These are phyloP conservation scores for Atrichornis clamosus DNA, from an alignment of 2,113 vertebrate genomes.

Conservation along the genomic window DNA sequence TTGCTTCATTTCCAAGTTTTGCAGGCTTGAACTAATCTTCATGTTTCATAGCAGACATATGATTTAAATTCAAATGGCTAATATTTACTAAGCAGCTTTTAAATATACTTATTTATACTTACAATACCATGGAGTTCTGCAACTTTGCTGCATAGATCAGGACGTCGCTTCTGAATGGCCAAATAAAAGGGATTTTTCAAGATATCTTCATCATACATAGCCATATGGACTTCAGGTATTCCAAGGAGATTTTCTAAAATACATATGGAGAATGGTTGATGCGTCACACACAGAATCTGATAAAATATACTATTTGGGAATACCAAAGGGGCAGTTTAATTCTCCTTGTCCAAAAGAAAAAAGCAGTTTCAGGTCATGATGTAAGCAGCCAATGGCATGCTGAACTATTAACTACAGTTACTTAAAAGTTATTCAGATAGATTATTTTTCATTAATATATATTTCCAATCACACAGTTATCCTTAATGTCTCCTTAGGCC, in stretches of 20 bases:
- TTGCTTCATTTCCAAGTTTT: background rate
- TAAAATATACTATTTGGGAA: background rate
- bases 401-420: background rate
- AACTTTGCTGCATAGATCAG: conserved; percentile 85
- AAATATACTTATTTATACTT: conserved; percentile 54
- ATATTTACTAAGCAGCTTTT: background rate
- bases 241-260: conserved; percentile 45
- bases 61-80: background rate
- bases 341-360: background rate
- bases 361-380: background rate
- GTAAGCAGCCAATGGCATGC: background rate
- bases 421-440: background rate
- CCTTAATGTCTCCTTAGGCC: background rate
- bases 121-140: conserved; percentile 89
- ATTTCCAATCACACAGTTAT: background rate
- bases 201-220: conserved; percentile 97
- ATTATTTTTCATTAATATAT: background rate
- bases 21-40: background rate
- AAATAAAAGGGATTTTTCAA: conserved; percentile 93
- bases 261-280: background rate
- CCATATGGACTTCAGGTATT: conserved; percentile 84
- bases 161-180: conserved; percentile 87
- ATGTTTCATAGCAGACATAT: background rate
- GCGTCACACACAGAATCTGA: background rate
- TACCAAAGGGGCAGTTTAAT: background rate